phyloP scores from a whole-genome alignment of 2,888 invertebrate species.

The Xestia c-nigrum region DNA sequence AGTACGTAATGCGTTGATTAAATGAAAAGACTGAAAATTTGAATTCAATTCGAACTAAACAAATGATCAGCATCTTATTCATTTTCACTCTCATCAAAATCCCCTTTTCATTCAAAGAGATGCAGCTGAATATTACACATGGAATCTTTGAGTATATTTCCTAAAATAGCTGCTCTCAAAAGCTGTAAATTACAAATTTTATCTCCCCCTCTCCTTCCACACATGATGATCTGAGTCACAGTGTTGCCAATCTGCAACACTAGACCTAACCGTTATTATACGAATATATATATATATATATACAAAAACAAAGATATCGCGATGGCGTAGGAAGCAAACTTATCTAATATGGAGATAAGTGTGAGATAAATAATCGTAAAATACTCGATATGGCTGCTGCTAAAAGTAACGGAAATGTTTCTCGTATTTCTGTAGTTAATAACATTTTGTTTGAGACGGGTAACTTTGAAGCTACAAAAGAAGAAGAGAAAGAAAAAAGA shows the following conservation, averaged over 20 bases:
- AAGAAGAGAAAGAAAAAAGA: neutral
- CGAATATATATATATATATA: no score
- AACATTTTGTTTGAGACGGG: neutral
- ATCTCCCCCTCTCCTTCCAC: conserved; percentile 19
- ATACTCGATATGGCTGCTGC: conserved; percentile 24
- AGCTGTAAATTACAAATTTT: conserved; percentile 16
- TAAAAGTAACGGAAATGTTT: conserved; percentile 37
- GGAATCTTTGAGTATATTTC: conserved; percentile 6
- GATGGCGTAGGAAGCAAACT: conserved; percentile 54
- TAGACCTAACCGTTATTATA: conserved; percentile 49
- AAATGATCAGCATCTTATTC: neutral
- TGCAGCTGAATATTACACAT: neutral
- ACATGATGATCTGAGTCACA: conserved; percentile 42
- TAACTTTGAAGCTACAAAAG: neutral
- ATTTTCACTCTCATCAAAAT: neutral
- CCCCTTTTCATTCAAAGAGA: neutral
- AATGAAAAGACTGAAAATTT: neutral
- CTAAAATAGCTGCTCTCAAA: conserved; percentile 9
- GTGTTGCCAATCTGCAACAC: conserved; percentile 24
- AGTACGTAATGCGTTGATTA: neutral
- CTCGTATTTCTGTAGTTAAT: neutral
- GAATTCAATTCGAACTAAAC: neutral
- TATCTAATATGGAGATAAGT: conserved; percentile 57
- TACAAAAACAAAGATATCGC: conserved; percentile 52
- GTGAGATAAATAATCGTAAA: conserved; percentile 53